These are phyloP conservation scores for Anthopleura xanthogrammica DNA, from an alignment of 92 coral and sea anemone species.

Conservation along the genomic window DNA sequence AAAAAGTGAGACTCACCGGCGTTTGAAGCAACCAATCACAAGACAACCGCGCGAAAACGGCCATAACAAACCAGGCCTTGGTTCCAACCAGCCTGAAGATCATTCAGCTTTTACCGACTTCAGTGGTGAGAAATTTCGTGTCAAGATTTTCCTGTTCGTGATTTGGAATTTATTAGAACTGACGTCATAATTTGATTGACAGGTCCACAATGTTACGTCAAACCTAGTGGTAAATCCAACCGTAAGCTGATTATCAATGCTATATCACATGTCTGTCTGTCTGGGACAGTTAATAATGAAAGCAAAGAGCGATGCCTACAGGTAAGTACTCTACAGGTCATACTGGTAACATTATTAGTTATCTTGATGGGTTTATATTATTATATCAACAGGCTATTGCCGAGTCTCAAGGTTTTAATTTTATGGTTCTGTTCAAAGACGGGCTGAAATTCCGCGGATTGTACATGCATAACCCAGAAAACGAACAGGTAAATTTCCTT, in stretches of 20 bases:
- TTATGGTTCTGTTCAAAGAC: constrained; percentile 86
- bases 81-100: constrained; percentile 45
- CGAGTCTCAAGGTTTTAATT: constrained; percentile 81
- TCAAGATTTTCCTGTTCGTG: background rate
- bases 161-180: background rate
- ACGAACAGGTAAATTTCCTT: constrained; percentile 66
- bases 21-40: constrained; percentile 40
- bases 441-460: constrained; percentile 93
- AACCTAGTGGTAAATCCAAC: constrained; percentile 96
- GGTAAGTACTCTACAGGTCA: constrained; percentile 26
- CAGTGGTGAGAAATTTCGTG: constrained; percentile 53
- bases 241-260: constrained; percentile 89
- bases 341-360: too few relatives aligned
- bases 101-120: constrained; percentile 78
- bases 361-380: background rate
- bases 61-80: constrained; percentile 18
- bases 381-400: constrained; percentile 65
- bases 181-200: constrained; percentile 1
- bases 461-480: constrained; percentile 80
- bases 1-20: constrained; percentile 28
- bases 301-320: constrained; percentile 92
- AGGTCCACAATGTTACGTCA: constrained; percentile 96
- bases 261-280: constrained; percentile 84
- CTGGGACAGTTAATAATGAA: constrained; percentile 92
- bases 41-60: constrained; percentile 44